Evolutionary conservation across 2,797 vertebrate genomes (phyloP).

Genomic region (Spheniscus humboldti): DNA sequence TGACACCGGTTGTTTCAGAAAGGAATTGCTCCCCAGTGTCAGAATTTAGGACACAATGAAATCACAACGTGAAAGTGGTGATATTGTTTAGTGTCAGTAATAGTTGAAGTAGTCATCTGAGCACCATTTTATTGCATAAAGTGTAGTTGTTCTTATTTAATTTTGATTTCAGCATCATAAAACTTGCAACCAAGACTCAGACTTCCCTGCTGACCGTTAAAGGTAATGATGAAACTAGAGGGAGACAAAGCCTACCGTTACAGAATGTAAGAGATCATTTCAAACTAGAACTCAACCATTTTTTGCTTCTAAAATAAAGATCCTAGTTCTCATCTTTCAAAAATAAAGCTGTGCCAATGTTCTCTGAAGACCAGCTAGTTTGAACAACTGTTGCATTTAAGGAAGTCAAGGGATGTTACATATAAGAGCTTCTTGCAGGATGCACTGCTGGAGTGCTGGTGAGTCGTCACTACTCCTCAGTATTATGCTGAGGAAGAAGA

Average conservation of each 20-base stretch:
- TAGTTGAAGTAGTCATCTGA: not conserved
- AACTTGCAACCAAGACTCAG: not conserved
- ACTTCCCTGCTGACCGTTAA: not conserved
- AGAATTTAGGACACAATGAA: not conserved
- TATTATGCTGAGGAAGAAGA: not conserved
- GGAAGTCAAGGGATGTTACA: not conserved
- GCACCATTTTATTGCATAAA: not conserved
- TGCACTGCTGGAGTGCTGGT: not conserved
- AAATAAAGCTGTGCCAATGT: not conserved
- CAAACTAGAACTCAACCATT: not conserved
- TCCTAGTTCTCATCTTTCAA: not conserved
- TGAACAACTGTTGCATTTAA: not conserved
- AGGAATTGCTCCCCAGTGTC: not conserved
- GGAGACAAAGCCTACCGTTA: not conserved
- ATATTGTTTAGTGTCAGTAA: not conserved
- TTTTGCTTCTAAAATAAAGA: not conserved
- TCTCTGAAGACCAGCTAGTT: not conserved
- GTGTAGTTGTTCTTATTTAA: not conserved
- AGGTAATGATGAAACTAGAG: not conserved
- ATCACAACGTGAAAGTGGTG: not conserved
- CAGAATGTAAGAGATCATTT: not conserved
- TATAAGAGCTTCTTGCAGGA: not conserved
- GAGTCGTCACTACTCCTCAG: not conserved
- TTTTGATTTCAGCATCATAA: not conserved
- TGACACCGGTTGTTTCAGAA: not conserved